Conservation (phyloP, 1,140 invertebrate genomes). For the Thaumetopoea pityocampa region DNA sequence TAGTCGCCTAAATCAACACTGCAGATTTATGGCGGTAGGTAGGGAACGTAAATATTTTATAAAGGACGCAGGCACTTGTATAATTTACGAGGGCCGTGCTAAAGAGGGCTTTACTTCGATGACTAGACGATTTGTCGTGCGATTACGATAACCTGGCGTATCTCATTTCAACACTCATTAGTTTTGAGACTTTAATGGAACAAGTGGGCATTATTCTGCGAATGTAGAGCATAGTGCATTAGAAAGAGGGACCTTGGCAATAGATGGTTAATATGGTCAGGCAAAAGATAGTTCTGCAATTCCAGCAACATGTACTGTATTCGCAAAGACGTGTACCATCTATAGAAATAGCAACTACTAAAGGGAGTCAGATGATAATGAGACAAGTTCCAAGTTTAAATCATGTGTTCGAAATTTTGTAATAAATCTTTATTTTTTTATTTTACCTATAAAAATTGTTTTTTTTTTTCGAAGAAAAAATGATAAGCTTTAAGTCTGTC, state of each 20-base stretch:
- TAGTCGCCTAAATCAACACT: constrained; percentile 13
- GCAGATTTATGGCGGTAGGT: constrained; percentile 15
- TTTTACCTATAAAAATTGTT: too few relatives aligned
- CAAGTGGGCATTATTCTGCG: too few relatives aligned
- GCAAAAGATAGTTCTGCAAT: too few relatives aligned
- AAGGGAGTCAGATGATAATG: too few relatives aligned
- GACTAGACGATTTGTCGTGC: background rate
- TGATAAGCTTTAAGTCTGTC: background rate
- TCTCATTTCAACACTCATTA: background rate
- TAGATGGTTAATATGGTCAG: background rate
- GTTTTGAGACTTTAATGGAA: too few relatives aligned
- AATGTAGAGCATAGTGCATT: too few relatives aligned
- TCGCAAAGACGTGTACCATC: too few relatives aligned
- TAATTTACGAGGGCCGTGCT: constrained; percentile 12
- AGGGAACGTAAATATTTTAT: constrained; percentile 26
- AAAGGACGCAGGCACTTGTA: constrained; percentile 17
- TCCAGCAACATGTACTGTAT: too few relatives aligned
- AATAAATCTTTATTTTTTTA: too few relatives aligned
- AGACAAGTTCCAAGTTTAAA: too few relatives aligned
- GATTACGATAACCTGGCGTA: constrained; percentile 7
- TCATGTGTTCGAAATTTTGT: too few relatives aligned
- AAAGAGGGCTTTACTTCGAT: constrained; percentile 2
- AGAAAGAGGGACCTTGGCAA: background rate
- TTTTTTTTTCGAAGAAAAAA: background rate
- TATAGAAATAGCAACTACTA: too few relatives aligned